Base-by-base conservation (phyloP, 2,888 invertebrate species). In the Glyphotaelius pellucidus region DNA sequence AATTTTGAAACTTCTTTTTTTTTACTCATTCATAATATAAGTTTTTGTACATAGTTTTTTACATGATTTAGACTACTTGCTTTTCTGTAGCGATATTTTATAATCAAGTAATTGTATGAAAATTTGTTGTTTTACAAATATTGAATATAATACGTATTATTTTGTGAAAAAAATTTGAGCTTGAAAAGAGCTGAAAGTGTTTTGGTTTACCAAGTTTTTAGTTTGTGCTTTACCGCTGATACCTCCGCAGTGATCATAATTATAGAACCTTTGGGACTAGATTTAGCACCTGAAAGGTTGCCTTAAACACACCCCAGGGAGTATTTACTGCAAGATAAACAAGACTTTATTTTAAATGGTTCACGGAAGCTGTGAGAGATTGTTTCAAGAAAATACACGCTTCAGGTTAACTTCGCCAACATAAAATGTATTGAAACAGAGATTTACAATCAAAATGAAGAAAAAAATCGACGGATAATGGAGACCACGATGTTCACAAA, bases 341-440 rank as follows among this genome's bases (percentile, higher is more conserved):
- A 83, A 25, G 83, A 83, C 67, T 83, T 32, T 25, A 4, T 83
- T 83, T 83, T 83, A 25, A 83, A 83, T 83, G 83, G 81, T 83
- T 19, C 83, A 32, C 32, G 35, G 83, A 12, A 83, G 19, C 35
- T 9, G 67, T 67, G 25, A 67, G 25, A 67, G 25, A 52, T 52
- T 52, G 52, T 19, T 52, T 52, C 7, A 25, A 25, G 67, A 9
- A 67, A 67, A 25, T 25, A 25, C n/a, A 67, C 25, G 67, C 25
- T 67, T 67, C 25, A 25, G 25, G 25, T n/a, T 67, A 67, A n/a
- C 67, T 67, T 67, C n/a, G 67, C 67, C 67, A 67, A 67, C 25
- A 67, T 25, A 9, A n/a, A n/a, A n/a, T n/a, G 25, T 25, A 67
- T 9, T 67, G 5, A n/a, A 67, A 67, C 67, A 7, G 67, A 19